phyloP scores from a whole-genome alignment of 2,113 vertebrate genomes.

The Pogona vitticeps region DNA sequence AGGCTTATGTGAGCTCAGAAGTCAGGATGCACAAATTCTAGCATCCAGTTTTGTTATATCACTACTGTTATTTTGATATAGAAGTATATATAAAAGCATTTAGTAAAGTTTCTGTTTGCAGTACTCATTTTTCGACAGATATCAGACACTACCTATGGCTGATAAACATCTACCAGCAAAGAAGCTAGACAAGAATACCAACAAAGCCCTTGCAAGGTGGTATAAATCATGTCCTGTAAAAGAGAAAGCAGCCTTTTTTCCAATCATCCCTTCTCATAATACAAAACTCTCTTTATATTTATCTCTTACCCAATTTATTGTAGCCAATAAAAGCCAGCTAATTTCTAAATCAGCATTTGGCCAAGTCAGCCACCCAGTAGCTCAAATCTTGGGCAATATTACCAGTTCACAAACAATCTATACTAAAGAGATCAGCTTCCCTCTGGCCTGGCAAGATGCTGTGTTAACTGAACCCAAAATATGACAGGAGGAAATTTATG shows the following conservation, averaged over 20 bases:
- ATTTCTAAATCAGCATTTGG: constrained; percentile 86
- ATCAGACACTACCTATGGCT: no score
- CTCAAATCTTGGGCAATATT: constrained; percentile 85
- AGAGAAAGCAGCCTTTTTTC: constrained; percentile 46
- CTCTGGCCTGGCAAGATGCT: constrained; percentile 80
- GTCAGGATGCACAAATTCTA: no score
- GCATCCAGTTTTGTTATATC: no score
- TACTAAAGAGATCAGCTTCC: constrained; percentile 86
- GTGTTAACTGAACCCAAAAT: constrained; percentile 82
- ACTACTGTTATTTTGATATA: no score
- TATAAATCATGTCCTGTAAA: constrained; percentile 7
- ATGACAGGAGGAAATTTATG: constrained; percentile 89
- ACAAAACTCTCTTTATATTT: constrained; percentile 38
- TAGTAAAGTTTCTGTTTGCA: no score
- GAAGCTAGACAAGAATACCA: neutral
- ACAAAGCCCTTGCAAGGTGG: neutral
- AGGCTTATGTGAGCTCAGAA: no score
- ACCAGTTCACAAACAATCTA: constrained; percentile 82
- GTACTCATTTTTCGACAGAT: no score
- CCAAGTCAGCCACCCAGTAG: constrained; percentile 84
- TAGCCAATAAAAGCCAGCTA: constrained; percentile 82
- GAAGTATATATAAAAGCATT: no score
- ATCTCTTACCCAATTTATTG: constrained; percentile 70
- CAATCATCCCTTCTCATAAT: constrained; percentile 63
- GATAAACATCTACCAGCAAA: constrained; percentile 6